Evolutionary conservation across 2,888 invertebrate genomes (phyloP).

Genomic region (Loripinus fragilis): DNA sequence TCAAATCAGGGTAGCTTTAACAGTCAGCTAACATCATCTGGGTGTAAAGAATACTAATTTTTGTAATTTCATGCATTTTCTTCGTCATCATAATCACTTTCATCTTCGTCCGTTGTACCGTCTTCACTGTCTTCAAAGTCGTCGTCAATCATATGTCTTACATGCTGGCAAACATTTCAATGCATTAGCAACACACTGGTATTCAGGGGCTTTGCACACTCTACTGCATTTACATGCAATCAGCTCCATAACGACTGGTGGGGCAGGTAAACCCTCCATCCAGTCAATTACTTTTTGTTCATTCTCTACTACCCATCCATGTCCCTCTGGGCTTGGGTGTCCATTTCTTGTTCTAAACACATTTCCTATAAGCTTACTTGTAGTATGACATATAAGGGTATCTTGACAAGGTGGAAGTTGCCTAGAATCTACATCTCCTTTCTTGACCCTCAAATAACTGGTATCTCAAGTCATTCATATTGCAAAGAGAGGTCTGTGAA

Average conservation of each 20-base stretch:
- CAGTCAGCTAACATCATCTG: neutral
- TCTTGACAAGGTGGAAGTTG: no score
- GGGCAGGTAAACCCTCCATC: conserved; percentile 32
- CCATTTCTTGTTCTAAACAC: conserved; percentile 18
- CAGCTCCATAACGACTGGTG: conserved; percentile 10
- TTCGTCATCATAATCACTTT: neutral
- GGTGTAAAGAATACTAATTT: neutral
- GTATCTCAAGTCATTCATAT: no score
- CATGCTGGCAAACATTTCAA: conserved; percentile 18
- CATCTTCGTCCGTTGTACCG: conserved; percentile 10
- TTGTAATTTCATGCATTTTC: conserved; percentile 1
- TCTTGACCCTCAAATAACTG: neutral
- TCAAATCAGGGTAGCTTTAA: neutral
- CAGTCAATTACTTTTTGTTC: conserved; percentile 20
- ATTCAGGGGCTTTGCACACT: conserved; percentile 8
- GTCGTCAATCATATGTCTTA: conserved; percentile 11
- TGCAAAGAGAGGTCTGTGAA: neutral
- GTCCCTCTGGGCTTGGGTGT: conserved; percentile 29
- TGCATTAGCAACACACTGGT: conserved; percentile 13
- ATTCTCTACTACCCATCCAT: conserved; percentile 29
- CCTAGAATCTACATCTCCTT: no score
- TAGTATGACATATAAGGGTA: no score
- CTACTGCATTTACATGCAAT: conserved; percentile 19
- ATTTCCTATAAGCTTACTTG: conserved; percentile 49
- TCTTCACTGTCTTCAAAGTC: neutral